A percentile compares a stretch with the other conserved stretches of the same genome.
These are phyloP conservation scores for Micronycteris hirsuta DNA, from an alignment of 2,113 vertebrate species.

Conservation along the genomic window DNA sequence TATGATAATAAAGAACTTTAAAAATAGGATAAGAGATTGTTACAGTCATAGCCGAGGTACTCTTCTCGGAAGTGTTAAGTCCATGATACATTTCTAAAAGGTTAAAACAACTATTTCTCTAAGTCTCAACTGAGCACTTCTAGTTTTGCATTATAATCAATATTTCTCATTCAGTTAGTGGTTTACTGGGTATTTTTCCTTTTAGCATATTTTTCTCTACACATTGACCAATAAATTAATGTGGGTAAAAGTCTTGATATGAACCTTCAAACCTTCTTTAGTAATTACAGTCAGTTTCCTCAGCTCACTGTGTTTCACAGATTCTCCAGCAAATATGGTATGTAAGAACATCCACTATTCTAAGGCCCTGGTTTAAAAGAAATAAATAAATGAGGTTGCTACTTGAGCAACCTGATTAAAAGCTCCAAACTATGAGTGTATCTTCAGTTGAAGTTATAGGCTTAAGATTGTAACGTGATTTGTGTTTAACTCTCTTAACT, in stretches of 20 bases:
- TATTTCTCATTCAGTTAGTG: slow-evolving; percentile 25
- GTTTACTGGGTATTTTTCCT: neutral
- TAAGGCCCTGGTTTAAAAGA: slow-evolving; percentile 22
- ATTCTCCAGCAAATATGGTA: slow-evolving; percentile 35
- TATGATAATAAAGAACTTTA: neutral
- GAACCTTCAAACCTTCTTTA: slow-evolving; percentile 47
- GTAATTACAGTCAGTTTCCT: slow-evolving; percentile 66
- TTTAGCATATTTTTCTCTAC: neutral
- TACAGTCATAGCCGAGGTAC: neutral
- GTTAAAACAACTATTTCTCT: slow-evolving; percentile 14
- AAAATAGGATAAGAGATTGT: slow-evolving; percentile 14
- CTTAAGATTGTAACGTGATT: slow-evolving; percentile 39
- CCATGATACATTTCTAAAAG: neutral
- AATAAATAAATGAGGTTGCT: slow-evolving; percentile 38
- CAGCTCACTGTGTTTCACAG: slow-evolving; percentile 39
- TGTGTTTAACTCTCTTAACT: slow-evolving; percentile 62
- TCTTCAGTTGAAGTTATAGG: slow-evolving; percentile 45
- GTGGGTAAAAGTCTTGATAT: neutral
- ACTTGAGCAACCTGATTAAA: neutral
- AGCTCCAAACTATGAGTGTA: slow-evolving; percentile 21
- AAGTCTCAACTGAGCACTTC: neutral
- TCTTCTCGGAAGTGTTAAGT: neutral
- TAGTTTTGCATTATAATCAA: neutral
- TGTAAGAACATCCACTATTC: slow-evolving; percentile 52
- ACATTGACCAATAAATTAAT: neutral